Evolutionary conservation across 2,888 invertebrate species (phyloP).

Genomic region (Melieria picta): DNA sequence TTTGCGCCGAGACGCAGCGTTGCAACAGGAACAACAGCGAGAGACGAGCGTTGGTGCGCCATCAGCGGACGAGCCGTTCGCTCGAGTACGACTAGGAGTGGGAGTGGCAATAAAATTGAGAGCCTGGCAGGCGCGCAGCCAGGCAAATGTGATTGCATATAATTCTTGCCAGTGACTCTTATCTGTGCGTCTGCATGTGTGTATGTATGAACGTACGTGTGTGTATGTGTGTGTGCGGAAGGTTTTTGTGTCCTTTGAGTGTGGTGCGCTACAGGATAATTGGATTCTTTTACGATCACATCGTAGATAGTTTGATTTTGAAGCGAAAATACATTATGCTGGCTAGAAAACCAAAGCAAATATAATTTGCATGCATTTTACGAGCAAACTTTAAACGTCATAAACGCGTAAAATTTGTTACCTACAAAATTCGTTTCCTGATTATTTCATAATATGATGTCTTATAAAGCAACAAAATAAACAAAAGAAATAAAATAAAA

Average conservation of each 20-base stretch:
- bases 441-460: no score
- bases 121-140: no score
- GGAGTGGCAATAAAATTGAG: background rate
- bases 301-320: background rate
- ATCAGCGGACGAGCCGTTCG: no score
- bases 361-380: no score
- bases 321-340: conserved; percentile 3
- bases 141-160: no score
- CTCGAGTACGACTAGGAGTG: background rate
- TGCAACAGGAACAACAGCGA: background rate
- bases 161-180: no score
- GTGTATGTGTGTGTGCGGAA: conserved; percentile 10
- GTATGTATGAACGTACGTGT: background rate
- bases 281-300: conserved; percentile 24
- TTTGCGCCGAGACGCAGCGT: background rate
- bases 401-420: no score
- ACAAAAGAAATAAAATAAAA: no score
- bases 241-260: conserved; percentile 33
- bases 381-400: no score
- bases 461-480: no score
- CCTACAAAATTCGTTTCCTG: no score
- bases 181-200: no score
- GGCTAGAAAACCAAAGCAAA: background rate
- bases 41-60: background rate
- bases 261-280: conserved; percentile 42